These are phyloP conservation scores for Eudorcas thomsonii DNA, from an alignment of 2,113 vertebrate species.

Conservation along the genomic window DNA sequence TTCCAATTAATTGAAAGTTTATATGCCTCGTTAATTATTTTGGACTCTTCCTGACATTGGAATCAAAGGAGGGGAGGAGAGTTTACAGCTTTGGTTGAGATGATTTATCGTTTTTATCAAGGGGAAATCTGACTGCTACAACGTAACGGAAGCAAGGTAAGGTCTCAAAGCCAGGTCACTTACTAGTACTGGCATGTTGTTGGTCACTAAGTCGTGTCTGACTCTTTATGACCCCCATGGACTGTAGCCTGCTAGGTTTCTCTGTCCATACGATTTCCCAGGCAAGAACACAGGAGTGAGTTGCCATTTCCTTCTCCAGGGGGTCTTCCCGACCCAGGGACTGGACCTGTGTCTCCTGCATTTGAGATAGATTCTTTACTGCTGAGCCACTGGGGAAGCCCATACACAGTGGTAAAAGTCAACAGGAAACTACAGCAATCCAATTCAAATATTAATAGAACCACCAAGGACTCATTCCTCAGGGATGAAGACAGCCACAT, in stretches of 20 bases:
- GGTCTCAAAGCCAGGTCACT: neutral
- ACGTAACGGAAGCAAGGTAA: neutral
- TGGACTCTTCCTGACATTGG: neutral
- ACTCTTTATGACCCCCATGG: neutral
- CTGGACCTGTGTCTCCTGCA: neutral
- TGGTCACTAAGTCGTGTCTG: neutral
- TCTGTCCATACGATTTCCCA: neutral
- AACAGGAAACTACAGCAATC: neutral
- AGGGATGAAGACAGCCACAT: neutral
- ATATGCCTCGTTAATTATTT: neutral
- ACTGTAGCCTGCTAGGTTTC: neutral
- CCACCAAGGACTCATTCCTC: neutral
- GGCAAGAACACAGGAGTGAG: neutral
- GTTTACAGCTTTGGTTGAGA: neutral
- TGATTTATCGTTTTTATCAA: neutral
- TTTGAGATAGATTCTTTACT: neutral
- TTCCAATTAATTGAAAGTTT: conserved; percentile 36
- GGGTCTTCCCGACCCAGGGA: neutral
- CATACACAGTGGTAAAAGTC: neutral
- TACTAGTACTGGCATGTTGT: neutral
- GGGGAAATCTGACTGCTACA: neutral
- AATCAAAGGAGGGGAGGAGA: neutral
- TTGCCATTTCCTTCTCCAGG: neutral
- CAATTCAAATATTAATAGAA: neutral
- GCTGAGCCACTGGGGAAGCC: neutral